Base-by-base conservation (phyloP, 2,797 vertebrate genomes). In the Rhynchotus rufescens region DNA sequence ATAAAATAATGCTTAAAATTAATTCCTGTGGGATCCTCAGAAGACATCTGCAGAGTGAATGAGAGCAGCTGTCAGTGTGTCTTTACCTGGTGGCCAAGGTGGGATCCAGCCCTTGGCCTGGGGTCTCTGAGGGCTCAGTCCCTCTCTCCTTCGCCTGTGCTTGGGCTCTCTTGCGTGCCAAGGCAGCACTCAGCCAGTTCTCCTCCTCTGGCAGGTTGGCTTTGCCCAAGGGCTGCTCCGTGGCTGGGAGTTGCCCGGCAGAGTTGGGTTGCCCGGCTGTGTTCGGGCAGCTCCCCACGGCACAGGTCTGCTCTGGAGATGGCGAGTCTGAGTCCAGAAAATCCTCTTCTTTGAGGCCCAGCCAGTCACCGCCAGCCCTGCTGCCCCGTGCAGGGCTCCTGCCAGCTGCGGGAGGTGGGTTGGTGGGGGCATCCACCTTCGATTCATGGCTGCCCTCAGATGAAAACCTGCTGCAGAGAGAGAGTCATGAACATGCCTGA, bases 301-400 rank as follows among this genome's bases (percentile, higher is more conserved):
- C 49, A 42, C 51, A 36, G 44, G 93, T 92, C 40, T 91, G 94
- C 19, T 6, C 42, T 14, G 88, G 93, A 13, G 92, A 71, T 0
- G 26, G 5, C 1, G 72, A 66, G 17, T 90, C 83, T 2, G 52
- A 86, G 60, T 98, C 97, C 4, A 86, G 65, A 13, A 93, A 86
- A 36, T 97, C 96, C 1, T 98, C 97, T 3, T 97, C 96, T 59
- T 98, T 99, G 60, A 99, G 98, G 47, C 98, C 98, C 20, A 99
- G 92, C 98, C 98, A 99, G 94, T 98, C 98, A 0, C 98, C 98
- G 5, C 98, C 97, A 56, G 86, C 56, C 81, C 86, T 97, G 69
- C 71, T 60, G 44, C 96, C 42, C 4, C 79, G 80, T 14, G 90
- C 10, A 9, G 96, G 90, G 67, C 96, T 96, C 47, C 17, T 38